Evolutionary conservation across 2,797 vertebrate genomes (phyloP).

Genomic region (Hephaestus fuliginosus): DNA sequence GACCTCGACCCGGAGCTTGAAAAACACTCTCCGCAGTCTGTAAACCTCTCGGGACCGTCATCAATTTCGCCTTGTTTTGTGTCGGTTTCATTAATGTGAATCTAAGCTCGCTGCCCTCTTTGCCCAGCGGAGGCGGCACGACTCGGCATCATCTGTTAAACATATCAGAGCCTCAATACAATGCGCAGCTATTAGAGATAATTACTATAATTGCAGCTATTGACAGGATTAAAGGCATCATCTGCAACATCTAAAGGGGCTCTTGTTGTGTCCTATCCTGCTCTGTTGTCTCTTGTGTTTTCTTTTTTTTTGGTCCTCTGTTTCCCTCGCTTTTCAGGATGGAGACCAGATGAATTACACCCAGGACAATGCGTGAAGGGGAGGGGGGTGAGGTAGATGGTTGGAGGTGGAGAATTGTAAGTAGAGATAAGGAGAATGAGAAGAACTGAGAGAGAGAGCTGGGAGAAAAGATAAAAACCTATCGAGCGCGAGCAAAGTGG

Average conservation of each 20-base stretch:
- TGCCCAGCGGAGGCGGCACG: conserved; percentile 64
- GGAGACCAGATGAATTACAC: conserved; percentile 74
- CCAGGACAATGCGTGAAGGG: conserved; percentile 55
- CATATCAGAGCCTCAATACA: conserved; percentile 83
- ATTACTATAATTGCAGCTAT: conserved; percentile 89
- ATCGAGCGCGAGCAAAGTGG: not conserved
- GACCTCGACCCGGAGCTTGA: conserved; percentile 60
- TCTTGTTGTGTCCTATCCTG: conserved; percentile 71
- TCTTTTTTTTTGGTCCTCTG: not conserved
- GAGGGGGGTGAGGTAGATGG: not conserved
- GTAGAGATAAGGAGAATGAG: conserved; percentile 51
- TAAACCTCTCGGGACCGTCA: conserved; percentile 51
- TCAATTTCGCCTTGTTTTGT: conserved; percentile 65
- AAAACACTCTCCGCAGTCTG: conserved; percentile 31
- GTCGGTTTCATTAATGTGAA: conserved; percentile 79
- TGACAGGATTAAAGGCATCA: conserved; percentile 88
- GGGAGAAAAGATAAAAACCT: conserved; percentile 39
- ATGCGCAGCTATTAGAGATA: conserved; percentile 86
- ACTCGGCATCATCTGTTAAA: conserved; percentile 82
- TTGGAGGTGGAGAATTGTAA: conserved; percentile 33
- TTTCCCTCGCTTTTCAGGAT: conserved; percentile 62
- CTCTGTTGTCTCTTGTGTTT: conserved; percentile 66
- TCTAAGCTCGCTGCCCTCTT: conserved; percentile 56
- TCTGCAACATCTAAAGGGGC: conserved; percentile 83
- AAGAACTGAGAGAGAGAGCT: conserved; percentile 23